Conservation (phyloP, 2,797 vertebrate genomes). For the Myotis planiceps region DNA sequence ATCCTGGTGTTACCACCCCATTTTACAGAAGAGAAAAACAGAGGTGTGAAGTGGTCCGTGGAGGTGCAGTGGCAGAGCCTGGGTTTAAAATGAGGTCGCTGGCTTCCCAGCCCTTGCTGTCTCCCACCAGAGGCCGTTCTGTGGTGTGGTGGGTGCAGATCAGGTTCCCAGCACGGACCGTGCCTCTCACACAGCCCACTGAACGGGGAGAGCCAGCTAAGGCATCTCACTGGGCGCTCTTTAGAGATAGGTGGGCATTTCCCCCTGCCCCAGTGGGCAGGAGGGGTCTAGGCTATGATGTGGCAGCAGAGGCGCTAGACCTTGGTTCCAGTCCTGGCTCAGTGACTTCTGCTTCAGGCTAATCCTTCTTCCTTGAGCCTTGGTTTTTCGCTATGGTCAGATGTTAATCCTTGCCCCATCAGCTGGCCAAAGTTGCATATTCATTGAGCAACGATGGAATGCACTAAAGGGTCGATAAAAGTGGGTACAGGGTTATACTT, state of each 20-base stretch:
- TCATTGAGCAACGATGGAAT: not conserved
- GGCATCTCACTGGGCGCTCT: not conserved
- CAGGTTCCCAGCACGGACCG: not conserved
- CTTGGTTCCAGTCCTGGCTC: not conserved
- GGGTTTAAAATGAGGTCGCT: not conserved
- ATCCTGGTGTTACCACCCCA: not conserved
- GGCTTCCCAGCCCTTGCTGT: not conserved
- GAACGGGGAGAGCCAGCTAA: not conserved
- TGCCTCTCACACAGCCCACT: not conserved
- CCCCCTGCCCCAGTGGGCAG: not conserved
- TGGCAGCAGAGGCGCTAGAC: accelerated
- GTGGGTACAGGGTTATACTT: accelerated
- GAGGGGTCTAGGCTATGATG: too few relatives aligned
- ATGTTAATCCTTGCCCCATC: not conserved
- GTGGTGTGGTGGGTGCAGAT: too few relatives aligned
- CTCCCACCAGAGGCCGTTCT: not conserved
- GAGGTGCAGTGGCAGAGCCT: not conserved
- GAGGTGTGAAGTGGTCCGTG: not conserved
- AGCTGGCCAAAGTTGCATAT: not conserved
- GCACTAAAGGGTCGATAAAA: not conserved
- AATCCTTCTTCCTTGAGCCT: not conserved
- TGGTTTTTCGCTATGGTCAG: not conserved
- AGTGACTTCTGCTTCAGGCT: not conserved
- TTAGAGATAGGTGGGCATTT: not conserved
- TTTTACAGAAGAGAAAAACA: not conserved